These are phyloP conservation scores for Brachynemurus nebulosus DNA, from an alignment of 2,888 invertebrate genomes.

Conservation along the genomic window DNA sequence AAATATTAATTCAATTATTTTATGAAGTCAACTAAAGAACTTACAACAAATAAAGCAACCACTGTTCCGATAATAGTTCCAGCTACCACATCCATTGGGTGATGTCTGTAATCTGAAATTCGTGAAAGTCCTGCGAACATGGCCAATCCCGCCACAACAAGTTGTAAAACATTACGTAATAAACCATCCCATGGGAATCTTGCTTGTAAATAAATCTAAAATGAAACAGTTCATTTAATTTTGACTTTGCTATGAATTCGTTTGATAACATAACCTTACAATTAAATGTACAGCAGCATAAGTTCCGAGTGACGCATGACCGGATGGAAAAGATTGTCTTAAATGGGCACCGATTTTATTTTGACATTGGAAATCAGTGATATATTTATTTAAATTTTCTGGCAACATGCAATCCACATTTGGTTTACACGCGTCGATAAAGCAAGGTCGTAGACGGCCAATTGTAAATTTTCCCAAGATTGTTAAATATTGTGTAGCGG, in stretches of 20 bases:
- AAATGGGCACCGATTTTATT: neutral
- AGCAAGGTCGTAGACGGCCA: neutral
- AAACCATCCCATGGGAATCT: constrained; percentile 71
- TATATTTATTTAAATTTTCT: neutral
- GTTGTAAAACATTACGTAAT: constrained; percentile 73
- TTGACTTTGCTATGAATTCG: too few species aligned
- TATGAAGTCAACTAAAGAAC: too few species aligned
- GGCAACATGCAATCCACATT: neutral
- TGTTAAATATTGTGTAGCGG: neutral
- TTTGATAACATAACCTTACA: too few species aligned
- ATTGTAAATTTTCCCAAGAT: neutral
- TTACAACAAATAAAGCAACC: constrained; percentile 55
- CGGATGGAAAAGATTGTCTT: constrained; percentile 33
- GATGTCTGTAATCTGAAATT: constrained; percentile 93
- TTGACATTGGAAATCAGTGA: neutral
- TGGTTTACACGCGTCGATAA: neutral
- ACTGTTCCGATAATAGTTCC: constrained; percentile 58
- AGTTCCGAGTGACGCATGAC: constrained; percentile 33
- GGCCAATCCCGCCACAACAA: constrained; percentile 61
- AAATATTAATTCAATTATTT: too few species aligned
- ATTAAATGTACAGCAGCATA: too few species aligned
- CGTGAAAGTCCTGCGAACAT: constrained; percentile 79
- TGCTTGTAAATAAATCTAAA: constrained; percentile 75
- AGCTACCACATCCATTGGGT: constrained; percentile 91
- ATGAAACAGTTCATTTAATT: too few species aligned